Conservation (phyloP, 2,888 invertebrate species). For the Sericinus montela region DNA sequence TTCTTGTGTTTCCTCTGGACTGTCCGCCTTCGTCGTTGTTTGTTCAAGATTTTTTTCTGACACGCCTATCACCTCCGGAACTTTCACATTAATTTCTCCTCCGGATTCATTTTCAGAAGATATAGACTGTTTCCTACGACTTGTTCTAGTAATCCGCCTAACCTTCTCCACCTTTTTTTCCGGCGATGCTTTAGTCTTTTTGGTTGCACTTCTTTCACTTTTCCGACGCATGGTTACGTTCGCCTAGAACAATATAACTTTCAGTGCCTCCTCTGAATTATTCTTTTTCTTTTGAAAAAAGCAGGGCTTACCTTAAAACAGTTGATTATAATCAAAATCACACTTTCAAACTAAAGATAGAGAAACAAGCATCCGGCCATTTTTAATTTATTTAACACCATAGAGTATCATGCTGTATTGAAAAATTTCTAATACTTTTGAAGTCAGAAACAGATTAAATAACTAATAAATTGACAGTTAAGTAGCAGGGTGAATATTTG, state of each 20-base stretch:
- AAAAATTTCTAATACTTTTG: too few species aligned
- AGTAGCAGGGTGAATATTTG: too few species aligned
- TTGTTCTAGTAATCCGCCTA: constrained; percentile 70
- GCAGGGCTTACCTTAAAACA: constrained; percentile 2
- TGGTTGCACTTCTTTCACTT: constrained; percentile 83
- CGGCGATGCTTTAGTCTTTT: constrained; percentile 82
- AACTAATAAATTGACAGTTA: too few species aligned
- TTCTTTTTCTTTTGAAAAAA: not conserved
- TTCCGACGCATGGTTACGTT: constrained; percentile 86
- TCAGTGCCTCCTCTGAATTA: not conserved
- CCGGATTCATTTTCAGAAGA: constrained; percentile 75
- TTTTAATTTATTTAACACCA: not conserved
- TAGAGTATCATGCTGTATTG: not conserved
- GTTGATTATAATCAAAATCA: not conserved
- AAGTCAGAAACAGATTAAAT: too few species aligned
- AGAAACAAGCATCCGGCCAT: constrained; percentile 16
- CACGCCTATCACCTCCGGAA: constrained; percentile 38
- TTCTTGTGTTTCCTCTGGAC: constrained; percentile 58
- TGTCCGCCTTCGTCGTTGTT: constrained; percentile 44
- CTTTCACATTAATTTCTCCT: constrained; percentile 53
- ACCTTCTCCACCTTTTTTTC: constrained; percentile 80
- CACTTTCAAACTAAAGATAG: constrained; percentile 1
- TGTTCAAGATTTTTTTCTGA: constrained; percentile 44
- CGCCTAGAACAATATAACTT: constrained; percentile 29
- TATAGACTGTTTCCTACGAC: constrained; percentile 76